Evolutionary conservation across 2,888 invertebrate genomes (phyloP), one percentile per base, ranked within the genome.

Genomic region (Bembecia ichneumoniformis): DNA sequence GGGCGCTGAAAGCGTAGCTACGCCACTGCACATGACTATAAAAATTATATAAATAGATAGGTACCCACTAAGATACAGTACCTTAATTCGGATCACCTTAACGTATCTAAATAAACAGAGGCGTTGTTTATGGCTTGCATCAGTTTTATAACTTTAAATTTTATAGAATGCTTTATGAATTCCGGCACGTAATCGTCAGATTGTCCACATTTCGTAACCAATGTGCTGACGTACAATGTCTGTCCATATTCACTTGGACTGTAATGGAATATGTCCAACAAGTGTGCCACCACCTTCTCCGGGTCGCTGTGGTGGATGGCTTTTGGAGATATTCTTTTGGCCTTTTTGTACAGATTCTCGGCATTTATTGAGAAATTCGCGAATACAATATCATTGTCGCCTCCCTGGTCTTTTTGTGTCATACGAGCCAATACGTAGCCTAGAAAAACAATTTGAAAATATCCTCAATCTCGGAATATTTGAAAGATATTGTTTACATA

Each of bases 381-480:
- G 1, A 79, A 70, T 9, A 81, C 57, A 9, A 82, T 59, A 36
- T 77, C 81, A 52, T 70, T 71, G 50, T 49, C 63, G 17, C 71
- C 68, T 40, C 68, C 73, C 44, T 71, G 60, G 47, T 77, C 78
- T 16, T 58, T 68, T 5, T 71, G 75, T 4, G 78, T 70, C 72
- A 76, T 76, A 7, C 77, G 73, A 1, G 82, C 83, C 36, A 84
- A 56, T 35, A 83, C 57, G 56, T 81, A 84, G 45, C 84, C 84
- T 84, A 77, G 28, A 80, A 76, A 54, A 51, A 51, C 40, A 50
- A 52, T 28, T 28, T 28, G 28, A 28, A 28, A 28, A 28, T 28
- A 7, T 28, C 28, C 28, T 28, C 28, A 28, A 28, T 28, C 28
- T 28, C 28, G 28, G 9, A 7, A 2, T 28, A 28, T 28, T 20